Evolutionary conservation across 1,140 invertebrate species (phyloP).

Genomic region (Sycobia sp.): DNA sequence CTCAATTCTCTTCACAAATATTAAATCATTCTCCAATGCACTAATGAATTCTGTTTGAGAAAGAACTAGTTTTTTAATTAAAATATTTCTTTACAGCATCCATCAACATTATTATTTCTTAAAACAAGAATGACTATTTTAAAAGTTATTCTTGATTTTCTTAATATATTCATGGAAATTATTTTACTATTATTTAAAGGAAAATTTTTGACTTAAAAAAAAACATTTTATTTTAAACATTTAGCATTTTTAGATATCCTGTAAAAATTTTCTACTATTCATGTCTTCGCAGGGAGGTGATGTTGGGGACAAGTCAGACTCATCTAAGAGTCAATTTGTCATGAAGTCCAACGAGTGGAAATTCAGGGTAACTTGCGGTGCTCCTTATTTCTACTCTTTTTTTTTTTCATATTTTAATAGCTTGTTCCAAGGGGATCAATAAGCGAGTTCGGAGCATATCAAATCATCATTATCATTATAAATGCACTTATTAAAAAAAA

Average conservation of each 20-base stretch:
- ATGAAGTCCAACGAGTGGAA: slow-evolving; percentile 79
- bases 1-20: too few relatives aligned
- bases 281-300: slow-evolving; percentile 64
- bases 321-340: slow-evolving; percentile 61
- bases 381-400: slow-evolving; percentile 48
- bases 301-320: slow-evolving; percentile 61
- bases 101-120: neutral
- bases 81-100: slow-evolving; percentile 29
- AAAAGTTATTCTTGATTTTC: neutral
- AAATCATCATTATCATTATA: neutral
- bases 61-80: slow-evolving; percentile 1
- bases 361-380: slow-evolving; percentile 72
- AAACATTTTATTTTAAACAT: too few relatives aligned
- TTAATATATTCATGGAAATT: neutral
- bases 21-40: too few relatives aligned
- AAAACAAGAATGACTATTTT: slow-evolving; percentile 1
- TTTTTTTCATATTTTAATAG: slow-evolving; percentile 44
- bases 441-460: neutral
- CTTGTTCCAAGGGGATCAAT: slow-evolving; percentile 31
- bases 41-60: too few relatives aligned
- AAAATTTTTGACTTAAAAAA: too few relatives aligned
- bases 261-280: slow-evolving; percentile 47
- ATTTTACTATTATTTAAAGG: too few relatives aligned
- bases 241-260: slow-evolving; percentile 27
- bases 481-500: slow-evolving; percentile 14